phyloP scores from a whole-genome alignment of 1,140 invertebrate genomes.

The Cotesia typhae region DNA sequence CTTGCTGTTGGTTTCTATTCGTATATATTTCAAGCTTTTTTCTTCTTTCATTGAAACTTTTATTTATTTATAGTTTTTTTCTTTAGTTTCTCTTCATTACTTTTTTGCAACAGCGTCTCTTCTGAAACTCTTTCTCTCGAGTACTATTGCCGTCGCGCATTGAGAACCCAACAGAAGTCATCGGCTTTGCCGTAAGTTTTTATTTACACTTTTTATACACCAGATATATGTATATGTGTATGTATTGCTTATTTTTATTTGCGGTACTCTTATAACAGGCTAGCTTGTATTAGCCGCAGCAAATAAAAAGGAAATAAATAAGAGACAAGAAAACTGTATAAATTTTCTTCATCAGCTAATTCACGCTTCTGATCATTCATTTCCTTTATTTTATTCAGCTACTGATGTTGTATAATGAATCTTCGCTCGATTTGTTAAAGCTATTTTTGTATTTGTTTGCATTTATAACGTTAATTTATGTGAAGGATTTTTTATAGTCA shows the following conservation, averaged over 20 bases:
- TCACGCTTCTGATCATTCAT: too few species aligned
- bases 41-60: constrained; percentile 1
- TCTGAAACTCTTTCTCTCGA: not conserved
- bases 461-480: too few species aligned
- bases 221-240: too few species aligned
- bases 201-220: too few species aligned
- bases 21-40: not conserved
- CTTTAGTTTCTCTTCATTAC: constrained; percentile 6
- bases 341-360: too few species aligned
- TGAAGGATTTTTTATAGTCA: too few species aligned
- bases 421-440: too few species aligned
- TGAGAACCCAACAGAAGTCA: not conserved
- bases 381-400: too few species aligned
- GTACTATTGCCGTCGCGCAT: not conserved
- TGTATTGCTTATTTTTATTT: not conserved
- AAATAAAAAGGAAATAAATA: not conserved
- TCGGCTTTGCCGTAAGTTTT: too few species aligned
- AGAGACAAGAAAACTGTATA: constrained; percentile 3
- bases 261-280: not conserved
- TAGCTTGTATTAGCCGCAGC: not conserved
- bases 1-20: not conserved
- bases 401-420: too few species aligned
- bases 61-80: not conserved
- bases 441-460: not conserved
- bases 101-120: not conserved